phyloP scores from a whole-genome alignment of 1,140 invertebrate genomes.

The Procambarus clarkii region DNA sequence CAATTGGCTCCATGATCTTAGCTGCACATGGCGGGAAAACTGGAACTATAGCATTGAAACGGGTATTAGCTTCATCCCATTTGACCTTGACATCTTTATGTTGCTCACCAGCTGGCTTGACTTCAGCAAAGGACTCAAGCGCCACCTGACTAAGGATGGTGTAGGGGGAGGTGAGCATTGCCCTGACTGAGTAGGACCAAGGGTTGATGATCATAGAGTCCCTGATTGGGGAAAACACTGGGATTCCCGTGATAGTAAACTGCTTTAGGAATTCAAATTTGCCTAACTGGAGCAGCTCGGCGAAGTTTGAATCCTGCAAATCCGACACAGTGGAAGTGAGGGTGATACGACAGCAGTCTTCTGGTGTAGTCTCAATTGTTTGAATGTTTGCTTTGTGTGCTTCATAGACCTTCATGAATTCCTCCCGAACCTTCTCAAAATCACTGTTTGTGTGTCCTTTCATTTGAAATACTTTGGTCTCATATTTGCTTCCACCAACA shows the following conservation, averaged over 20 bases:
- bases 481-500: slow-evolving; percentile 36
- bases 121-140: slow-evolving; percentile 25
- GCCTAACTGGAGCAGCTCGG: slow-evolving; percentile 24
- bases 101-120: background rate
- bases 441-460: slow-evolving; percentile 58
- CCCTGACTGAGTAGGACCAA: slow-evolving; percentile 55
- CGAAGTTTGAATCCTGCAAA: slow-evolving; percentile 51
- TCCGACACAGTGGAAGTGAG: slow-evolving; percentile 51
- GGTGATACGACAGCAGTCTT: slow-evolving; percentile 56
- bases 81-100: slow-evolving; percentile 57
- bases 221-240: slow-evolving; percentile 49
- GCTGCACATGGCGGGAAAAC: slow-evolving; percentile 38
- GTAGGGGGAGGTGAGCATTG: slow-evolving; percentile 47
- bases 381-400: background rate
- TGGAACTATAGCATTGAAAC: slow-evolving; percentile 66
- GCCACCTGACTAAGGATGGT: slow-evolving; percentile 54
- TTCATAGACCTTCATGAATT: slow-evolving; percentile 31
- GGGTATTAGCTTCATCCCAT: slow-evolving; percentile 35
- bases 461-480: slow-evolving; percentile 41
- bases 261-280: slow-evolving; percentile 63
- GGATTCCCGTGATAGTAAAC: slow-evolving; percentile 62
- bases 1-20: slow-evolving; percentile 25
- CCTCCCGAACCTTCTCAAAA: slow-evolving; percentile 25
- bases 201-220: slow-evolving; percentile 51
- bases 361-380: slow-evolving; percentile 13